Evolutionary conservation across 2,113 vertebrate species (phyloP), one percentile per base, ranked within the genome.

Genomic region (Peucedramus taeniatus): DNA sequence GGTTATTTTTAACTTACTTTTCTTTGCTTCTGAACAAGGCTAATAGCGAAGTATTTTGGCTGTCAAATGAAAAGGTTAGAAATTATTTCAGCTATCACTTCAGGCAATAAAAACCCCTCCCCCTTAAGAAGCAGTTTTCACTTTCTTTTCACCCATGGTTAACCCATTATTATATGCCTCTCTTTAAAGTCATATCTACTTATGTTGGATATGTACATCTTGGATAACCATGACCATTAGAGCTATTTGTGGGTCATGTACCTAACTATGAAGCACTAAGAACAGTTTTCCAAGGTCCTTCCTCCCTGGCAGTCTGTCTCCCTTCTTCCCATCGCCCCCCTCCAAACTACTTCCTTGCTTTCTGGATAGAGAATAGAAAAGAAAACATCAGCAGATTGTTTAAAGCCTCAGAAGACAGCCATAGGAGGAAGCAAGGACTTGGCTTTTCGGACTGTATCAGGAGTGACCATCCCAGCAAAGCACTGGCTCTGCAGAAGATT

Each of bases 291-390:
- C 44, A 69, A 13, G 21, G 10, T 26, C 11, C 39, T 57, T 40
- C 10, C 28, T 57, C 26, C 21, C 47, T 23, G 15, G 22, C 9
- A 69, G 17, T 20, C 27, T 39, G 13, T 20, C 31, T 50, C 33
- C 14, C 20, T 28, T 71, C 14, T 40, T 27, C n/a, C 35, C 8
- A 27, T 1, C 10, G 0, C 0, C 7, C 4, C 27, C 7, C 6
- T 49, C 31, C 30, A 69, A 37, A 47, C 5, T 26, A 51, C 5
- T 84, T 2, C 1, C 23, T 70, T 83, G 14, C 1, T 37, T 79
- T 93, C 53, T 44, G 6, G 6, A 50, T 27, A 10, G 4, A 13
- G 4, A 87, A 33, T 22, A 71, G 30, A 15, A 68, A 63, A 79
- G 28, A 24, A 56, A 68, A 39, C 15, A 27, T 0, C 45, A 81